A percentile compares a stretch with the other conserved stretches of the same genome.
phyloP scores from a whole-genome alignment of 2,797 vertebrate genomes.

The Melanotaenia parkinsoni region DNA sequence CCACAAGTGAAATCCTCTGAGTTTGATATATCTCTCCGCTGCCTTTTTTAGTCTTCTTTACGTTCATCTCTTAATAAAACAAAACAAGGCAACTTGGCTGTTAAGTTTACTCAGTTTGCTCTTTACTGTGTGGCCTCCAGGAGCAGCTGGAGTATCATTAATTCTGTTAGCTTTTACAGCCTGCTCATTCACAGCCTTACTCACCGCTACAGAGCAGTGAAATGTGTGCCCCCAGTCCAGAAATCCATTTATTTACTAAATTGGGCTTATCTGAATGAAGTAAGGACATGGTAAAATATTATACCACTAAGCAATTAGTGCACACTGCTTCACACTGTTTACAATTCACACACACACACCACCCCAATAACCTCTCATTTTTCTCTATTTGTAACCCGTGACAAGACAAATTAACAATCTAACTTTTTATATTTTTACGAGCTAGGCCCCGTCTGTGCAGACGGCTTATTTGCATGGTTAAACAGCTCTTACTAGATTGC shows the following conservation, averaged over 20 bases:
- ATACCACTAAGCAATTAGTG: slow-evolving; percentile 59
- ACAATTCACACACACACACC: not conserved
- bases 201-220: slow-evolving; percentile 44
- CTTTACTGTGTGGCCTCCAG: slow-evolving; percentile 62
- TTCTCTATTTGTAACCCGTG: slow-evolving; percentile 47
- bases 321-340: slow-evolving; percentile 54
- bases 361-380: slow-evolving; percentile 53
- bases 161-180: slow-evolving; percentile 69
- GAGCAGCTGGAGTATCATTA: slow-evolving; percentile 67
- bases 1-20: slow-evolving; percentile 8
- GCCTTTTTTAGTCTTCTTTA: slow-evolving; percentile 28
- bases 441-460: slow-evolving; percentile 50
- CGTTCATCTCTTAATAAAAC: slow-evolving; percentile 46
- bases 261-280: slow-evolving; percentile 59
- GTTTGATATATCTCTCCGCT: slow-evolving; percentile 24
- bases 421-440: slow-evolving; percentile 45
- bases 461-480: slow-evolving; percentile 70
- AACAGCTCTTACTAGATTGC: slow-evolving; percentile 62
- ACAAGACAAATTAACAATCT: slow-evolving; percentile 52
- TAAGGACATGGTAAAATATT: slow-evolving; percentile 53
- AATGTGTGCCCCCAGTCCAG: slow-evolving; percentile 57
- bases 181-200: slow-evolving; percentile 63
- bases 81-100: slow-evolving; percentile 31
- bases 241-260: slow-evolving; percentile 67
- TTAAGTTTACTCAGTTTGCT: slow-evolving; percentile 48